These are phyloP conservation scores for Gymnocephalus cernua DNA, from an alignment of 2,113 vertebrate genomes.

Conservation along the genomic window DNA sequence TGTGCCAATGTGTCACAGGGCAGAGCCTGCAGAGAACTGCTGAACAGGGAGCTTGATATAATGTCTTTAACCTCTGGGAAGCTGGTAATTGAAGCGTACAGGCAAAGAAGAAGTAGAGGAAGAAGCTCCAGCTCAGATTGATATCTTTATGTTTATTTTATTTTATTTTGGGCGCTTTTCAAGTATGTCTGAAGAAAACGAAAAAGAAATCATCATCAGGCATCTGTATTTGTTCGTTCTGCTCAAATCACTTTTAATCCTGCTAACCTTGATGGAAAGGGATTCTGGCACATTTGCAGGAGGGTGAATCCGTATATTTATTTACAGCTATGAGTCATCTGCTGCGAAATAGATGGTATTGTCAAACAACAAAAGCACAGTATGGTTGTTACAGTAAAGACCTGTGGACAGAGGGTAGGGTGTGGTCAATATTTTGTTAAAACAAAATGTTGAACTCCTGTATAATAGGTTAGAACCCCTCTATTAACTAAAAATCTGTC, in stretches of 20 bases:
- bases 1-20: conserved; percentile 49
- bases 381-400: conserved; percentile 3
- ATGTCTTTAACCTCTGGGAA: conserved; percentile 74
- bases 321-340: conserved; percentile 52
- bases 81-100: conserved; percentile 50
- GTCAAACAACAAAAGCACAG: conserved; percentile 22
- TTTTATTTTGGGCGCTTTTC: conserved; percentile 14
- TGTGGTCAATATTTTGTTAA: not conserved
- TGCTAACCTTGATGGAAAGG: conserved; percentile 50
- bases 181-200: not conserved
- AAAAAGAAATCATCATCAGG: conserved; percentile 4
- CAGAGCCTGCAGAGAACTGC: conserved; percentile 63
- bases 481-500: not conserved
- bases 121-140: conserved; percentile 20
- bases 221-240: conserved; percentile 44
- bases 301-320: conserved; percentile 41
- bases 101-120: conserved; percentile 14
- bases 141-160: conserved; percentile 38
- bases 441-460: not conserved
- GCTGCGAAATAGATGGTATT: conserved; percentile 20
- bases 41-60: conserved; percentile 52
- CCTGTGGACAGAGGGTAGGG: not conserved
- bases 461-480: not conserved
- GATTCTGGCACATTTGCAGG: conserved; percentile 46
- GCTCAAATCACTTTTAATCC: conserved; percentile 66